Evolutionary conservation across 2,113 vertebrate species (phyloP).

Genomic region (Urocynchramus pylzowi): DNA sequence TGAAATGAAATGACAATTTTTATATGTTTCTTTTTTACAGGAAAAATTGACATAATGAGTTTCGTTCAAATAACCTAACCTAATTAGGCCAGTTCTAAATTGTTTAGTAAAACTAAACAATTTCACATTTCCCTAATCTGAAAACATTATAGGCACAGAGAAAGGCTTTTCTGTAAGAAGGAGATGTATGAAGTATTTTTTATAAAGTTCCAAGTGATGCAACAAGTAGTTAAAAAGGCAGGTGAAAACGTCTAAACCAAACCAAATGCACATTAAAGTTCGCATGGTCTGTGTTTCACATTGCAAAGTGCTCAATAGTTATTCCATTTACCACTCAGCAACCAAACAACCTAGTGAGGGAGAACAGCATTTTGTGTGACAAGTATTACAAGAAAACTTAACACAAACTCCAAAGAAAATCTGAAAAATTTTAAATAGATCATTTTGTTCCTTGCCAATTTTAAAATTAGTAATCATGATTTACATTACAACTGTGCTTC

Average conservation of each 20-base stretch:
- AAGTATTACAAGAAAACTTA: neutral
- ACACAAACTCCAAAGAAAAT: neutral
- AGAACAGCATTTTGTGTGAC: neutral
- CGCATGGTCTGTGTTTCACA: neutral
- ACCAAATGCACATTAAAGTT: neutral
- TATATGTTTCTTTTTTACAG: neutral
- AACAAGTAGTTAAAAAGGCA: neutral
- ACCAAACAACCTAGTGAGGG: neutral
- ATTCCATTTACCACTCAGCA: neutral
- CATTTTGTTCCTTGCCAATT: neutral
- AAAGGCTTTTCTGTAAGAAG: neutral
- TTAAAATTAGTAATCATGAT: neutral
- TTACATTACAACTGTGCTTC: neutral
- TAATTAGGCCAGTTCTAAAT: neutral
- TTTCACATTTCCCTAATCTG: neutral
- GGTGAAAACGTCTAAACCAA: neutral
- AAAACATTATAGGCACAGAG: neutral
- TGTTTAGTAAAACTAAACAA: neutral
- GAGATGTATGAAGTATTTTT: neutral
- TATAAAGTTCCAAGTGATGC: neutral
- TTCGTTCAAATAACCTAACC: neutral
- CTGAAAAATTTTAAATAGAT: neutral
- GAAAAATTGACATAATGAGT: neutral
- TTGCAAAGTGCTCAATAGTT: neutral
- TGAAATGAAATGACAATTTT: neutral